A percentile compares a stretch with the other conserved stretches of the same genome.
phyloP scores from a whole-genome alignment of 2,797 vertebrate species.

The Pampus argenteus region DNA sequence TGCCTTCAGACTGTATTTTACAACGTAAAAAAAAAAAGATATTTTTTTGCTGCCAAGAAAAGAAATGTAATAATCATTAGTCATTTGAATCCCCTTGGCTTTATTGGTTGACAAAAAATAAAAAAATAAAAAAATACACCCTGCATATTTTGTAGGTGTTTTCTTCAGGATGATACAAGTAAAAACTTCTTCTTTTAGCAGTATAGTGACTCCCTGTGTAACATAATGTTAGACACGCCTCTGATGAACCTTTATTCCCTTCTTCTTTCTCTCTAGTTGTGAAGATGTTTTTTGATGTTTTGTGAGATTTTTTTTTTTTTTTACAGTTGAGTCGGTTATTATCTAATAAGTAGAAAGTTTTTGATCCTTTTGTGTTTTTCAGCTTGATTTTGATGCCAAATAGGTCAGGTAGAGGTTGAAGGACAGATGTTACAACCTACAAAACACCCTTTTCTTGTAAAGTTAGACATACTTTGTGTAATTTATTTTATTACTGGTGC shows the following conservation, averaged over 20 bases:
- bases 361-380: slow-evolving; percentile 2
- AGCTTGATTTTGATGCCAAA: background rate
- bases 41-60: slow-evolving; percentile 15
- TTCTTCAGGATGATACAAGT: background rate
- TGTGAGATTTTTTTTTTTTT: too few relatives aligned
- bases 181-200: background rate
- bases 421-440: background rate
- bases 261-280: too few relatives aligned
- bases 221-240: background rate
- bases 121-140: too few relatives aligned
- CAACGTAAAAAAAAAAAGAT: background rate
- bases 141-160: background rate
- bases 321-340: background rate
- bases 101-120: background rate
- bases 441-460: background rate
- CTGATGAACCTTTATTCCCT: background rate
- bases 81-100: background rate
- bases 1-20: slow-evolving; percentile 8
- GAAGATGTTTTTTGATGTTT: too few relatives aligned
- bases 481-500: background rate
- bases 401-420: slow-evolving; percentile 8
- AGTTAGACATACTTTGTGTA: background rate
- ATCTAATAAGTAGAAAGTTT: slow-evolving; percentile 1
- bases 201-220: too few relatives aligned
- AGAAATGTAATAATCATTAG: background rate